These are phyloP conservation scores for Palythoa grandiflora DNA, from an alignment of 92 coral and sea anemone genomes.

Conservation along the genomic window DNA sequence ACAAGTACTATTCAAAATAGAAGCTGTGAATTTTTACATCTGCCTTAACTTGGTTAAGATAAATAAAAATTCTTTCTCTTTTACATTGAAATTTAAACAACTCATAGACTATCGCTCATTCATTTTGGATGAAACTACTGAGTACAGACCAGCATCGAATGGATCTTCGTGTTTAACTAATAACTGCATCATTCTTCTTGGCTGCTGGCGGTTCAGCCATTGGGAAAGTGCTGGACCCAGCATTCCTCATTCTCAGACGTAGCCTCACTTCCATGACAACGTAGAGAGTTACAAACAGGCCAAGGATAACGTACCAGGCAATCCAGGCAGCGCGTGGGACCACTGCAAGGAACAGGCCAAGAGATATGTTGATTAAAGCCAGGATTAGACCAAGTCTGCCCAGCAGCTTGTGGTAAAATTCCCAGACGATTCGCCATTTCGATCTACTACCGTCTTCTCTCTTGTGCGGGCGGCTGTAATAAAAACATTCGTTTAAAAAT, in stretches of 20 bases:
- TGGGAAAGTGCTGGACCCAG: conserved; percentile 48
- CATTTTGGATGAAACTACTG: too few species aligned
- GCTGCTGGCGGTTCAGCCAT: conserved; percentile 20
- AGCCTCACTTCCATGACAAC: conserved; percentile 78
- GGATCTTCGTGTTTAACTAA: conserved; percentile 1
- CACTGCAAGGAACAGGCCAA: conserved; percentile 93
- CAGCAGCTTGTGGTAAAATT: conserved; percentile 79
- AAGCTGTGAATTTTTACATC: too few species aligned
- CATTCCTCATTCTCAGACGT: conserved; percentile 8
- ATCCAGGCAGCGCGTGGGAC: conserved; percentile 88
- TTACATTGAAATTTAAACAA: too few species aligned
- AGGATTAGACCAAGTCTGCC: conserved; percentile 88
- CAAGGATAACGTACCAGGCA: conserved; percentile 86
- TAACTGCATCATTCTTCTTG: conserved; percentile 28
- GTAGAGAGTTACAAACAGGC: conserved; percentile 65
- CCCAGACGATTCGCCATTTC: conserved; percentile 86
- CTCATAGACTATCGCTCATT: too few species aligned
- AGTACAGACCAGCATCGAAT: not conserved
- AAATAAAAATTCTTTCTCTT: too few species aligned
- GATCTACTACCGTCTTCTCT: conserved; percentile 75
- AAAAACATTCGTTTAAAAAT: not conserved
- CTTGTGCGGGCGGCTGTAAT: conserved; percentile 91
- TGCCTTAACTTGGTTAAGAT: too few species aligned
- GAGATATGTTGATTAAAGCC: conserved; percentile 93
- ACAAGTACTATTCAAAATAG: too few species aligned